phyloP scores from a whole-genome alignment of 2,888 invertebrate genomes.

The Metallyticus violacea region DNA sequence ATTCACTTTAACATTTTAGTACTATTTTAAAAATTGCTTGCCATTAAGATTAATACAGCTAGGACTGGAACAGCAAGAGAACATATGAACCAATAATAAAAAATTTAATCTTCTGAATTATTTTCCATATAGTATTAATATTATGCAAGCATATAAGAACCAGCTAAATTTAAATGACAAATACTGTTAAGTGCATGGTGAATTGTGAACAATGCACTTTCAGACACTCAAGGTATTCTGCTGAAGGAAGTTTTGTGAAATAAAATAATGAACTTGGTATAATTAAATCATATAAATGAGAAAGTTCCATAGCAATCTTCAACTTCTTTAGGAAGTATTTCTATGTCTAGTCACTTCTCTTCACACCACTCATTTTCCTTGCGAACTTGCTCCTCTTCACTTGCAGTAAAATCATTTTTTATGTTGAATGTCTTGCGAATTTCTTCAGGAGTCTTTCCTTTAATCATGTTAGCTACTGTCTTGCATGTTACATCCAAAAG shows the following conservation, averaged over 20 bases:
- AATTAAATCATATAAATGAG: background rate
- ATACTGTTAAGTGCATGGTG: background rate
- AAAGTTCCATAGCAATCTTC: background rate
- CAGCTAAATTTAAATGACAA: background rate
- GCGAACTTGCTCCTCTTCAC: slow-evolving; percentile 97
- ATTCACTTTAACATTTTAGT: background rate
- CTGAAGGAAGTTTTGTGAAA: background rate
- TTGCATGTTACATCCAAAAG: slow-evolving; percentile 97
- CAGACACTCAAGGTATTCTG: background rate
- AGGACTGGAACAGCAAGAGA: background rate
- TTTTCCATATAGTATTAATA: background rate
- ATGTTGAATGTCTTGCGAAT: slow-evolving; percentile 96
- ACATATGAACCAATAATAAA: background rate
- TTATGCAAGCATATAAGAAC: background rate
- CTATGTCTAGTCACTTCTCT: slow-evolving; percentile 60
- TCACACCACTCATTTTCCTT: slow-evolving; percentile 95
- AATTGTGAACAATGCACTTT: background rate
- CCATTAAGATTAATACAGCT: background rate
- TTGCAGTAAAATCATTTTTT: slow-evolving; percentile 92
- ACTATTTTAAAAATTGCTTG: background rate
- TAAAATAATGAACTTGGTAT: background rate
- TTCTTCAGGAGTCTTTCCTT: slow-evolving; percentile 96
- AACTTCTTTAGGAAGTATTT: background rate
- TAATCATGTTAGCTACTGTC: slow-evolving; percentile 97
- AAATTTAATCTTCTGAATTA: background rate